These are phyloP conservation scores for Taeniopygia guttata DNA, from an alignment of 2,797 vertebrate species.

Conservation along the genomic window DNA sequence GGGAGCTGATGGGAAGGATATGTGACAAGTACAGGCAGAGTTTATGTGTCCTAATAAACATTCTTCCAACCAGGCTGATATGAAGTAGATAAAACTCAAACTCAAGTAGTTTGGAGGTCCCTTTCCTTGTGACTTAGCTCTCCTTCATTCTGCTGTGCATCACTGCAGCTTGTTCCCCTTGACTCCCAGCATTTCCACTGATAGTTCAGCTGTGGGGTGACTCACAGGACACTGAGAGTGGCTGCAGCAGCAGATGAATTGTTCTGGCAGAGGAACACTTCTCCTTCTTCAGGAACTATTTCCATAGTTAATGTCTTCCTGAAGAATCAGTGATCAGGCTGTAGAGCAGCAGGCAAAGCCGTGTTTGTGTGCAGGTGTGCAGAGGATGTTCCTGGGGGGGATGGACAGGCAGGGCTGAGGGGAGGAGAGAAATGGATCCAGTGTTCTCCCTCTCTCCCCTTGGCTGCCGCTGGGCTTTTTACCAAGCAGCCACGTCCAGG, in stretches of 20 bases:
- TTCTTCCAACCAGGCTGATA: not conserved
- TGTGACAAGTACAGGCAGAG: not conserved
- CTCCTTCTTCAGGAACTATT: not conserved
- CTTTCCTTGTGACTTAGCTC: not conserved
- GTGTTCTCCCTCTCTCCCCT: not conserved
- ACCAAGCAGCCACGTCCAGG: not conserved
- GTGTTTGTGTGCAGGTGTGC: fast-evolving
- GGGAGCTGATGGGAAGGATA: not conserved
- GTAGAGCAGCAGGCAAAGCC: not conserved
- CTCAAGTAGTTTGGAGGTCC: not conserved
- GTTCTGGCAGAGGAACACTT: not conserved
- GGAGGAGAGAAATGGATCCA: not conserved
- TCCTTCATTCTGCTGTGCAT: not conserved
- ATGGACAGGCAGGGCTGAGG: not conserved
- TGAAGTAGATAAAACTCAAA: not conserved
- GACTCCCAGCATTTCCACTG: not conserved
- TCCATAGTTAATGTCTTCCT: not conserved
- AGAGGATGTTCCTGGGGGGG: not conserved
- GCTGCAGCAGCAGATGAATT: not conserved
- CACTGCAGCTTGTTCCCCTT: not conserved
- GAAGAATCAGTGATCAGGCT: not conserved
- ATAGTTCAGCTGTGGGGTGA: not conserved
- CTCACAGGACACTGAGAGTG: not conserved
- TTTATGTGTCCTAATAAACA: not conserved
- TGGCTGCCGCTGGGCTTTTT: not conserved